phyloP scores from a whole-genome alignment of 35 echinoderm and acorn worm genomes.

The Strongylocentrotus purpuratus region DNA sequence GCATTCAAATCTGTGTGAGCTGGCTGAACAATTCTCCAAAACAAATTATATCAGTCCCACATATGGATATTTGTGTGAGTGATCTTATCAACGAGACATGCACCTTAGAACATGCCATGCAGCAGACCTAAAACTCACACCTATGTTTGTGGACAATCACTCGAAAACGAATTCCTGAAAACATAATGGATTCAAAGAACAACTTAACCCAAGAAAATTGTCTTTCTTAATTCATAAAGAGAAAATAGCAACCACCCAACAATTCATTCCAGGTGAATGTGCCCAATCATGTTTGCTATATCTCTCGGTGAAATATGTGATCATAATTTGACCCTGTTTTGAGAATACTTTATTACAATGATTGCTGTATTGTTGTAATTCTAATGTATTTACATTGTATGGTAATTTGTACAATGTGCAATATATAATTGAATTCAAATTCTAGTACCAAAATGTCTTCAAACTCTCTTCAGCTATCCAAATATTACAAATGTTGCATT shows the following conservation, averaged over 20 bases:
- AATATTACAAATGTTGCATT: neutral
- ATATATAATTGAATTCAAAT: neutral
- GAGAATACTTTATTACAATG: too few species aligned
- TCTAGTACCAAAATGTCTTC: neutral
- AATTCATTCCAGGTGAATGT: too few species aligned
- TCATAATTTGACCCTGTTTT: too few species aligned
- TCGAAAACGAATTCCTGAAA: conserved; percentile 32
- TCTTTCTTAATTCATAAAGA: neutral
- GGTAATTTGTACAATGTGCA: too few species aligned
- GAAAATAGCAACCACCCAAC: neutral
- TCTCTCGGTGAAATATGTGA: too few species aligned
- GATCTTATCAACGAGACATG: neutral
- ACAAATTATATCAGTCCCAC: neutral
- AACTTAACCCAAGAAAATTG: neutral
- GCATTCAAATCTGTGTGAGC: neutral
- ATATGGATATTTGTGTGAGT: neutral
- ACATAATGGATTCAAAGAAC: neutral
- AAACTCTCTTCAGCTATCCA: neutral
- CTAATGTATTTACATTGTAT: too few species aligned
- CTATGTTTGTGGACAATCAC: conserved; percentile 37
- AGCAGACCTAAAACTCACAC: conserved; percentile 28
- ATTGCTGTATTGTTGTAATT: too few species aligned
- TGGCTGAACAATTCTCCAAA: too few species aligned
- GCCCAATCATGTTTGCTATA: too few species aligned
- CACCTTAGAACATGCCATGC: neutral